phyloP scores from a whole-genome alignment of 2,888 invertebrate species.

The Penaeus monodon region DNA sequence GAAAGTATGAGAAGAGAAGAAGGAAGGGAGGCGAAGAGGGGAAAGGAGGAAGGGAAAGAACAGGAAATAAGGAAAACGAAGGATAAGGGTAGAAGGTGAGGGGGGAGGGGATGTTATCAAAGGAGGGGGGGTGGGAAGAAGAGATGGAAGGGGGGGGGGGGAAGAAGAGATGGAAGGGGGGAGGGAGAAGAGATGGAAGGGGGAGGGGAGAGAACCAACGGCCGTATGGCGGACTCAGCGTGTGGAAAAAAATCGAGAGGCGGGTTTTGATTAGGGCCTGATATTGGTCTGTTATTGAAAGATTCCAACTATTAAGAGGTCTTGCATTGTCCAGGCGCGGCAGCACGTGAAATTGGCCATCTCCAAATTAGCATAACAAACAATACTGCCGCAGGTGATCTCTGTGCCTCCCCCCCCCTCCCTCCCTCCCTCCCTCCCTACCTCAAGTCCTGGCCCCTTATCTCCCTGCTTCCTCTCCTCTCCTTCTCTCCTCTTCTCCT shows the following conservation, averaged over 20 bases:
- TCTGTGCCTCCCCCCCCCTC: not conserved
- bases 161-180: too few species aligned
- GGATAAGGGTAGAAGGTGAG: too few species aligned
- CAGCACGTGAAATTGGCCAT: conserved; percentile 43
- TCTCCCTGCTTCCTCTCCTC: too few species aligned
- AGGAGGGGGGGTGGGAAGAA: too few species aligned
- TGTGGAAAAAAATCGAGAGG: conserved; percentile 41
- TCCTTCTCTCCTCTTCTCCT: too few species aligned
- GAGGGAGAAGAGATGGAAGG: too few species aligned
- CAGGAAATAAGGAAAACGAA: fast-evolving
- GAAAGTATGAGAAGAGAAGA: too few species aligned
- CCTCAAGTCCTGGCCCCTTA: too few species aligned
- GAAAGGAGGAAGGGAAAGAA: too few species aligned
- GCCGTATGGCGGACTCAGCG: conserved; percentile 11
- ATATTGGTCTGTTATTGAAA: conserved; percentile 53
- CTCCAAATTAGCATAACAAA: conserved; percentile 50
- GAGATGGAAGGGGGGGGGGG: too few species aligned
- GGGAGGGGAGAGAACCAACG: not conserved
- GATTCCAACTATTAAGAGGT: conserved; percentile 42
- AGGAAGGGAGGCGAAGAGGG: too few species aligned
- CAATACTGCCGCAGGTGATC: conserved; percentile 41
- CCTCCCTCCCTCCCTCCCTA: not conserved
- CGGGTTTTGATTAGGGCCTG: conserved; percentile 41
- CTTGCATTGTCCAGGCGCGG: conserved; percentile 30
- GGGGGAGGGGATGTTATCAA: too few species aligned